Percentiles rank a stretch among this genome's conserved stretches.
phyloP scores from a whole-genome alignment of 37 sponge, comb jelly and placozoan genomes.

The Aplysina aerophoba region DNA sequence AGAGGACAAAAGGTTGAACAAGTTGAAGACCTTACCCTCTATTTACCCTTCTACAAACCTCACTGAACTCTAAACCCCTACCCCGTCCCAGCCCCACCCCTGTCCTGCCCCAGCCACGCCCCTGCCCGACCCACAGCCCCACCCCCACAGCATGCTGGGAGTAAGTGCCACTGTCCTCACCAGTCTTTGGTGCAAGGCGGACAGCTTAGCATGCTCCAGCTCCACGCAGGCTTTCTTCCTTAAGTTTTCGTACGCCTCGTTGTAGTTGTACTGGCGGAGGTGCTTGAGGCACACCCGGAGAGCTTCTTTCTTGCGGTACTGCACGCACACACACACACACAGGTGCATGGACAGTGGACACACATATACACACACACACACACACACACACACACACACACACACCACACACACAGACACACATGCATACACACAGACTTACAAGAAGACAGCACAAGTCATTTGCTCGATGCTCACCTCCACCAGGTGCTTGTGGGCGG shows the following conservation, averaged over 20 bases:
- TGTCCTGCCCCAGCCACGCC: no score
- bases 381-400: neutral
- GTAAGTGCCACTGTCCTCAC: conserved; percentile 38
- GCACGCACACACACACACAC: neutral
- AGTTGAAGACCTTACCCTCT: no score
- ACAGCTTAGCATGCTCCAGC: conserved; percentile 82
- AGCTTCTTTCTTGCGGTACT: conserved; percentile 64
- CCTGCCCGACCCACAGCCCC: neutral
- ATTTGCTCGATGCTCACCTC: conserved; percentile 38
- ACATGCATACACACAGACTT: no score
- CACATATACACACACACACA: neutral
- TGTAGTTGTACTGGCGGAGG: conserved; percentile 79
- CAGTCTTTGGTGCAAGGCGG: conserved; percentile 63
- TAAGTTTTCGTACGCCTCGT: conserved; percentile 70
- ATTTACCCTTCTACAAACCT: no score
- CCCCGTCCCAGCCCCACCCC: no score
- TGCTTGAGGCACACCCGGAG: conserved; percentile 87
- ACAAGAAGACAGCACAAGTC: no score
- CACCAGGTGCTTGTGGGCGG: conserved; percentile 39
- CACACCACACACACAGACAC: neutral
- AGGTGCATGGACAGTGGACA: neutral
- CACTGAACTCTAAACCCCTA: no score
- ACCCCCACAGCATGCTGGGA: neutral
- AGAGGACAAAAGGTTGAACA: no score
- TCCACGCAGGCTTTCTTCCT: conserved; percentile 66